Evolutionary conservation across 1,140 invertebrate genomes (phyloP).

Genomic region (Drosophila subobscura): DNA sequence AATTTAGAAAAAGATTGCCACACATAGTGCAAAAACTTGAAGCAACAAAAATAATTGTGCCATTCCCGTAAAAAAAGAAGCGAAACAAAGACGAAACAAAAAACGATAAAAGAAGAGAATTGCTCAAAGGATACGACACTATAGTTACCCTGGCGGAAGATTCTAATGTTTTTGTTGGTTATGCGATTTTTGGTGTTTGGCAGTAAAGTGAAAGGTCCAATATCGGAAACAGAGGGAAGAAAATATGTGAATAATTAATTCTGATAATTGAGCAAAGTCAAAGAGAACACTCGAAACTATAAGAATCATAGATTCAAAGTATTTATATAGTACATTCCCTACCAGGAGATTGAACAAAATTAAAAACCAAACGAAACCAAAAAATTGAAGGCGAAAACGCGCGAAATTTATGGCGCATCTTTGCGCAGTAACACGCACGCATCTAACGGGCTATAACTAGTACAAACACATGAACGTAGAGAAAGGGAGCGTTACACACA

Average conservation of each 20-base stretch:
- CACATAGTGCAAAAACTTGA: constrained; percentile 45
- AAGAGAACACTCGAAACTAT: too few relatives aligned
- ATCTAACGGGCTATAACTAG: constrained; percentile 76
- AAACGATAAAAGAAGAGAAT: not conserved
- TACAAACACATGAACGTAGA: constrained; percentile 22
- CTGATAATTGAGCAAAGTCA: too few relatives aligned
- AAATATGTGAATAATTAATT: too few relatives aligned
- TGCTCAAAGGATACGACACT: too few relatives aligned
- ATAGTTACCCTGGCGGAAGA: too few relatives aligned
- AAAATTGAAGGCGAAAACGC: constrained; percentile 76
- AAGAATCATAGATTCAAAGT: too few relatives aligned
- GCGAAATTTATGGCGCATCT: constrained; percentile 80
- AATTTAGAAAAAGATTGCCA: constrained; percentile 57
- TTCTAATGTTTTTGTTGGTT: too few relatives aligned
- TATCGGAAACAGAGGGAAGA: too few relatives aligned
- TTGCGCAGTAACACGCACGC: constrained; percentile 80
- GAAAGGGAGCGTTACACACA: not conserved
- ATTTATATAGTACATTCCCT: too few relatives aligned
- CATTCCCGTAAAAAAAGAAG: constrained; percentile 42
- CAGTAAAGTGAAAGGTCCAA: too few relatives aligned
- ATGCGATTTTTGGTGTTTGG: too few relatives aligned
- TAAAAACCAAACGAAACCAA: constrained; percentile 36
- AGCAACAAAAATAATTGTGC: constrained; percentile 68
- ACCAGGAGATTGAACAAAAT: not conserved
- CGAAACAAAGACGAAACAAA: constrained; percentile 20